These are phyloP conservation scores for Ptiloglossa arizonensis DNA, from an alignment of 1,140 invertebrate genomes.

Conservation along the genomic window DNA sequence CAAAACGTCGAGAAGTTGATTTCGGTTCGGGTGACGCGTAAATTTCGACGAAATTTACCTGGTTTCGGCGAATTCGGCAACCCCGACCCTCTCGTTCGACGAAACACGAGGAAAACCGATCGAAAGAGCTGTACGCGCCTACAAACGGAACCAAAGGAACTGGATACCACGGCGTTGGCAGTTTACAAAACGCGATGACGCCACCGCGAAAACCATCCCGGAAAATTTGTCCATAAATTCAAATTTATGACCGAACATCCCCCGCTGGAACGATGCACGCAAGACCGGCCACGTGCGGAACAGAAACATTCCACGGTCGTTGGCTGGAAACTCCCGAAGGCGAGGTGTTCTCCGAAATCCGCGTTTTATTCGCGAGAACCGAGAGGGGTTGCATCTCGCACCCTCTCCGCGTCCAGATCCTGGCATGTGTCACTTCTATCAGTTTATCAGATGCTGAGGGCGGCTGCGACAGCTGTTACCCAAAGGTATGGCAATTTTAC, in stretches of 20 bases:
- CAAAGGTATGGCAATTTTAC: constrained; percentile 78
- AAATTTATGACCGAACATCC: constrained; percentile 65
- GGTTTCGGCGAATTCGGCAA: too few species aligned
- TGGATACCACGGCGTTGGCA: background rate
- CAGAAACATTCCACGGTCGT: background rate
- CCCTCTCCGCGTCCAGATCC: constrained; percentile 3
- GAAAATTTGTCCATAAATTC: constrained; percentile 64
- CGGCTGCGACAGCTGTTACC: constrained; percentile 77
- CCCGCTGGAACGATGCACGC: constrained; percentile 32
- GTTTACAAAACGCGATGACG: constrained; percentile 34
- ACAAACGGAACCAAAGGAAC: too few species aligned
- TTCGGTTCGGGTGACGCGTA: too few species aligned
- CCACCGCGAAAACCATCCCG: background rate
- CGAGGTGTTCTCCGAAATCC: constrained; percentile 58
- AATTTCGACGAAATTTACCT: too few species aligned
- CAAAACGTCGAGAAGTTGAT: too few species aligned
- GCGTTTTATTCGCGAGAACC: constrained; percentile 43
- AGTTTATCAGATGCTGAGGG: constrained; percentile 79
- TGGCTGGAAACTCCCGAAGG: background rate
- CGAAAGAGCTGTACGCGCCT: too few species aligned
- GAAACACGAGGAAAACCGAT: too few species aligned
- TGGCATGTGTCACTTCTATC: constrained; percentile 75
- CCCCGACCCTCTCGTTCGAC: too few species aligned
- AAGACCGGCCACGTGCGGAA: constrained; percentile 69
- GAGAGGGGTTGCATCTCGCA: background rate